phyloP scores from a whole-genome alignment of 1,140 invertebrate species.

The Microplitis mediator region DNA sequence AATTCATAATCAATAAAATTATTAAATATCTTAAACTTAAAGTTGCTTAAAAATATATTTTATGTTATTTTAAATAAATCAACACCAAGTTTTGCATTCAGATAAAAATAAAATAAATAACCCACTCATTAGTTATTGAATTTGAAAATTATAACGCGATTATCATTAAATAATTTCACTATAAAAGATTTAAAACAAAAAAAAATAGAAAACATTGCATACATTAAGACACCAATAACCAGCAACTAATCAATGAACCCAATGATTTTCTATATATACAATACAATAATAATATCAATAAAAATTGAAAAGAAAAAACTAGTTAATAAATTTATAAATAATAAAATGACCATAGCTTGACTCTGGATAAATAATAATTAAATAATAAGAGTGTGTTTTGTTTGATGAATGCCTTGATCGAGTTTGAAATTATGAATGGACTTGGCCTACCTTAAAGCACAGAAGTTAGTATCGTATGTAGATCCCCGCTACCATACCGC shows the following conservation, averaged over 20 bases:
- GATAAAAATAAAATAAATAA: not conserved
- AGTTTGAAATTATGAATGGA: slow-evolving; percentile 60
- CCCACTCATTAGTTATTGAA: slow-evolving; percentile 38
- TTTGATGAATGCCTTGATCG: slow-evolving; percentile 10
- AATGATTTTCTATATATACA: slow-evolving; percentile 40
- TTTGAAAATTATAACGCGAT: slow-evolving; percentile 31
- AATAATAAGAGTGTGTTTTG: not conserved
- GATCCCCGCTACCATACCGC: slow-evolving; percentile 61
- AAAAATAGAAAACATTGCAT: slow-evolving; percentile 42
- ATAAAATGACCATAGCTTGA: not conserved
- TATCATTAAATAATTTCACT: not conserved
- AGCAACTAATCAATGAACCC: slow-evolving; percentile 42
- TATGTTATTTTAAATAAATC: not conserved
- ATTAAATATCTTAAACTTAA: too few relatives aligned
- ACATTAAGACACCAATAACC: slow-evolving; percentile 46
- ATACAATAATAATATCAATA: slow-evolving; percentile 18
- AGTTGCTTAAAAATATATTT: too few relatives aligned
- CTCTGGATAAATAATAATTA: too few relatives aligned
- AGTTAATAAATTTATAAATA: slow-evolving; percentile 14
- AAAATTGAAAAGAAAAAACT: not conserved
- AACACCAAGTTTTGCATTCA: not conserved
- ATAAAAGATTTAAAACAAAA: slow-evolving; percentile 23
- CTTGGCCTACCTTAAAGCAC: slow-evolving; percentile 65
- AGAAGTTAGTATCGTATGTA: slow-evolving; percentile 65
- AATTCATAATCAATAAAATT: too few relatives aligned